Evolutionary conservation across 2,888 invertebrate species (phyloP), one percentile per base, ranked within the genome.

Genomic region (Acleris laterana): DNA sequence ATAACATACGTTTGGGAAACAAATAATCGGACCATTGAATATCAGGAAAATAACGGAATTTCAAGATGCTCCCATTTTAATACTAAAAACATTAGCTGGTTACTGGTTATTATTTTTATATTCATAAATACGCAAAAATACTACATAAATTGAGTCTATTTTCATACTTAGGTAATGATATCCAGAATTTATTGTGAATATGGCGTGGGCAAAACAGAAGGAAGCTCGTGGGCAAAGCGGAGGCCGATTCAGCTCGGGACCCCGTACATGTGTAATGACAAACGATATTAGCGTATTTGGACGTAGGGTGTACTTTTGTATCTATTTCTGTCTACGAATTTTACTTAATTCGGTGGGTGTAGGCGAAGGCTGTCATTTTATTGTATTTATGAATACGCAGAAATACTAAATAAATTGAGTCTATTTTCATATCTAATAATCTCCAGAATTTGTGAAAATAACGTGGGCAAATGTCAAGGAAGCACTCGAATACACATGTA

Each of bases 291-390:
- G 7, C 25, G 25, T 25, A 25, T 25, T 25, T 25, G 25, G 5
- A 19, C 46, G 13, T 4, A 46, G 17, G 46, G 5, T 6, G 17
- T 46, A 16, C 9, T 42, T 38, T 42, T 42, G 20, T 48, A 6
- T 32, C 19, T 48, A 48, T 58, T 58, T 48, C 46, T 11, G 28
- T 48, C 49, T 58, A 19, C 25, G 6, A 60, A 49, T 48, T 55
- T 63, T 49, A 49, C 25, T 38, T 53, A 32, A 44, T 44, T 46
- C 49, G 50, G 48, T 17, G 3, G 22, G 59, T 16, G 49, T 49
- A 42, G 38, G 38, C 11, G 32, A 44, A 65, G 50, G 65, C 48
- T 52, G 62, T 66, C 64, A 59, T 69, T 71, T 70, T 75, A 82
- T 19, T 38, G 1, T 11, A 38, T 32, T 53, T 53, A 53, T 53